Evolutionary conservation across 2,113 vertebrate species (phyloP).

Genomic region (Gasterosteus nipponicus): DNA sequence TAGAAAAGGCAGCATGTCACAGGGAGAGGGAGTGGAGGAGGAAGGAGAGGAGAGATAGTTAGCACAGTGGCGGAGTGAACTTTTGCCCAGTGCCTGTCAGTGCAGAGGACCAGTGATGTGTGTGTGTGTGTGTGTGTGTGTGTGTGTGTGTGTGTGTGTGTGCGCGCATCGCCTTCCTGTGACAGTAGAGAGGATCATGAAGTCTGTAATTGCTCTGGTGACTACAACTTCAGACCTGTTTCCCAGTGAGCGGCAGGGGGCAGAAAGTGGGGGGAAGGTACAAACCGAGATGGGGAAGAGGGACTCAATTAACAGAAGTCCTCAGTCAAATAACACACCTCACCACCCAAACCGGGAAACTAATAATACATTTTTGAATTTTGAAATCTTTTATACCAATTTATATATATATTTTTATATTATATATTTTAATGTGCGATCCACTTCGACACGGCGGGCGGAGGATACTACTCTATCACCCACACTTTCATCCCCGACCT

Average conservation of each 20-base stretch:
- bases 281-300: slow-evolving; percentile 33
- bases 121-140: slow-evolving; percentile 14
- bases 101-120: slow-evolving; percentile 28
- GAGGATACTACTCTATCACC: slow-evolving; percentile 4
- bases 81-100: slow-evolving; percentile 72
- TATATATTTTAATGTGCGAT: neutral
- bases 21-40: slow-evolving; percentile 34
- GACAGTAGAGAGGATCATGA: slow-evolving; percentile 72
- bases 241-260: slow-evolving; percentile 34
- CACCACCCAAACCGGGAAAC: too few relatives aligned
- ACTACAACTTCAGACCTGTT: slow-evolving; percentile 68
- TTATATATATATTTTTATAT: too few relatives aligned
- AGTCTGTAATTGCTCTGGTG: slow-evolving; percentile 76
- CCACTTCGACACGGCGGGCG: slow-evolving; percentile 24
- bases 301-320: slow-evolving; percentile 19
- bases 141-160: slow-evolving; percentile 21
- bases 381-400: neutral
- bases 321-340: neutral
- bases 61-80: slow-evolving; percentile 68
- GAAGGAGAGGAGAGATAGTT: slow-evolving; percentile 55
- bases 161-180: slow-evolving; percentile 44
- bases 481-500: slow-evolving; percentile 23
- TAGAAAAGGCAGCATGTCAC: slow-evolving; percentile 53
- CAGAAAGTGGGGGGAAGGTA: slow-evolving; percentile 36
- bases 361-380: neutral